A percentile compares a stretch with the other conserved stretches of the same genome.
Conservation (phyloP, 1,140 invertebrate genomes). For the Macrobrachium rosenbergii region DNA sequence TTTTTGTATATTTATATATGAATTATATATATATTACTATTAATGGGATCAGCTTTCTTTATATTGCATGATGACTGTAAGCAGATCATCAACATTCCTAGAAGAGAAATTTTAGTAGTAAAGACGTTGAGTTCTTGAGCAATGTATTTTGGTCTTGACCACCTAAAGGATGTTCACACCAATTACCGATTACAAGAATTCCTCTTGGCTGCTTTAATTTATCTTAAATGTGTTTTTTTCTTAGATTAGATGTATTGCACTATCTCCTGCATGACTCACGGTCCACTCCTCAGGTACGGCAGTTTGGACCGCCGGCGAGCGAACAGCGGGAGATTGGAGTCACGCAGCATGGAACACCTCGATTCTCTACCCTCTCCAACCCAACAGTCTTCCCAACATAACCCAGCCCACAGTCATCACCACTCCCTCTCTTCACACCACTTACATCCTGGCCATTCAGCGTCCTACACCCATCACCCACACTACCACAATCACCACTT, state of each 20-base stretch:
- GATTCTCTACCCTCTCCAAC: slow-evolving; percentile 60
- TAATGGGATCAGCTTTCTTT: not conserved
- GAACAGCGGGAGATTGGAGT: slow-evolving; percentile 68
- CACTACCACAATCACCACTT: slow-evolving; percentile 57
- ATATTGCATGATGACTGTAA: slow-evolving; percentile 37
- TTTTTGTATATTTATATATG: slow-evolving; percentile 21
- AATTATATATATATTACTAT: no score
- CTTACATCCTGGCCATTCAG: slow-evolving; percentile 40
- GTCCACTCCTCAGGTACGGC: slow-evolving; percentile 72
- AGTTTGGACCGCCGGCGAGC: slow-evolving; percentile 76
- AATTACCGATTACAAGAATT: not conserved
- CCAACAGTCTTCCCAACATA: slow-evolving; percentile 44
- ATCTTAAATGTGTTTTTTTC: not conserved
- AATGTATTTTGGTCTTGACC: no score
- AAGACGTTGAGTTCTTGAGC: no score
- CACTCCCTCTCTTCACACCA: slow-evolving; percentile 39
- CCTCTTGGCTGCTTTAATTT: not conserved
- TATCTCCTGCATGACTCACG: slow-evolving; percentile 55
- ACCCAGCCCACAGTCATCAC: slow-evolving; percentile 35
- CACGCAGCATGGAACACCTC: slow-evolving; percentile 67
- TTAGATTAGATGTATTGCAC: slow-evolving; percentile 41
- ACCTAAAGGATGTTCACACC: not conserved
- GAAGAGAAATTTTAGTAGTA: not conserved
- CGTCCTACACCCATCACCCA: slow-evolving; percentile 47
- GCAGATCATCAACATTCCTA: slow-evolving; percentile 30